A percentile compares a stretch with the other conserved stretches of the same genome.
Evolutionary conservation across 2,113 vertebrate genomes (phyloP).

Genomic region (Tachysurus vachellii): DNA sequence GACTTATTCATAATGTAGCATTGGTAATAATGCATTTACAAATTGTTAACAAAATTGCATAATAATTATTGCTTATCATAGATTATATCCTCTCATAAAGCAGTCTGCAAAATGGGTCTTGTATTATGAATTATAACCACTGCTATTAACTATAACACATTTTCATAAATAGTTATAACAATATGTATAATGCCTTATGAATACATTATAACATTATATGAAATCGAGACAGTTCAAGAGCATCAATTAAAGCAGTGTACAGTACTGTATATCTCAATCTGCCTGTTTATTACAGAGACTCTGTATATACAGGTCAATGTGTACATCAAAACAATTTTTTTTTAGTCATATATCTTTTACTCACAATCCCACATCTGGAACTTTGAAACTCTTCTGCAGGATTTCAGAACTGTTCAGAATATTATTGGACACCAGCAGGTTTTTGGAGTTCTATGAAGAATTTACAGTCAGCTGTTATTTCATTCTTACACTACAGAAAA

Average conservation of each 20-base stretch:
- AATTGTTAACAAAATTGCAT: background rate
- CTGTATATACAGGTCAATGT: background rate
- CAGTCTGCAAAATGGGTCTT: background rate
- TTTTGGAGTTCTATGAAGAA: slow-evolving; percentile 69
- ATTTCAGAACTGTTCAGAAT: slow-evolving; percentile 48
- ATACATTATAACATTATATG: too few relatives aligned
- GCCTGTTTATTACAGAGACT: background rate
- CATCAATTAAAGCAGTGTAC: background rate
- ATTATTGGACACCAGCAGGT: slow-evolving; percentile 59
- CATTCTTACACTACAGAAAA: background rate
- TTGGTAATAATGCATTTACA: background rate
- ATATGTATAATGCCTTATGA: too few relatives aligned
- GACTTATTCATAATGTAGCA: background rate
- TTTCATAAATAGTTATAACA: too few relatives aligned
- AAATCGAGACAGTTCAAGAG: too few relatives aligned
- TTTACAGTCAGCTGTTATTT: background rate
- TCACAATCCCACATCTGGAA: slow-evolving; percentile 68
- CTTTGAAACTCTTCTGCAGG: slow-evolving; percentile 51
- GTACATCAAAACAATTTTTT: background rate
- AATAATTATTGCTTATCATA: background rate
- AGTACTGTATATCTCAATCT: background rate
- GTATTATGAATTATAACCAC: too few relatives aligned
- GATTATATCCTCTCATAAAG: background rate
- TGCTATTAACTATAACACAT: too few relatives aligned
- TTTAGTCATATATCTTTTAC: slow-evolving; percentile 37